Evolutionary conservation across 2,797 vertebrate genomes (phyloP).

Genomic region (Galagoides demidoff): DNA sequence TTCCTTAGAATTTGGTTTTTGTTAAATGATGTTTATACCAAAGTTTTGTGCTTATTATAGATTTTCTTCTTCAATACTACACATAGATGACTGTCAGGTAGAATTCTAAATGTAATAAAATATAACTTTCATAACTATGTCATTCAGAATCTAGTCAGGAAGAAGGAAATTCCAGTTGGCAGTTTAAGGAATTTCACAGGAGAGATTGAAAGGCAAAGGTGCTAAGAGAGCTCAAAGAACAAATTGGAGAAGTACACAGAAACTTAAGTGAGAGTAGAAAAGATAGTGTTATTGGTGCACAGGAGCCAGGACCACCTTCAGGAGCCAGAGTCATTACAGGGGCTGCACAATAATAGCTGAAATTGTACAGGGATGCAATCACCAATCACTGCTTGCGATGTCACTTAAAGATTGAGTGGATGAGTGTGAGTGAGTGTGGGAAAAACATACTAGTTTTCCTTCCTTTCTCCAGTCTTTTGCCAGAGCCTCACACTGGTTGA

Average conservation of each 20-base stretch:
- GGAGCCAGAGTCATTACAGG: background rate
- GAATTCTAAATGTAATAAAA: conserved; percentile 58
- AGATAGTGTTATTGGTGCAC: background rate
- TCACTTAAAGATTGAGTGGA: background rate
- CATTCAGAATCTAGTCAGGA: conserved; percentile 1
- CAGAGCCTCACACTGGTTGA: background rate
- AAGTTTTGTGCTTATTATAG: conserved; percentile 45
- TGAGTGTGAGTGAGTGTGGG: background rate
- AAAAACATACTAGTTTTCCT: background rate
- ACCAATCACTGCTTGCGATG: background rate
- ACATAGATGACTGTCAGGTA: background rate
- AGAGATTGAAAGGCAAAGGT: background rate
- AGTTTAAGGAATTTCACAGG: conserved; percentile 44
- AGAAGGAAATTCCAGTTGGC: conserved; percentile 22
- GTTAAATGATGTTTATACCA: background rate
- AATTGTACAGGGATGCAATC: background rate
- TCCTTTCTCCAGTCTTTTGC: background rate
- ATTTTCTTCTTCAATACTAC: background rate
- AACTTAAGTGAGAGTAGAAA: background rate
- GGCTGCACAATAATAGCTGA: background rate
- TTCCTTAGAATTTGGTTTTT: conserved; percentile 48
- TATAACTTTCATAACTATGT: conserved; percentile 11
- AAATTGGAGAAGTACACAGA: background rate
- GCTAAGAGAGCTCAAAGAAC: background rate
- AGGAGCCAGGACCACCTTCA: background rate